Base-by-base conservation (phyloP, 1,140 invertebrate genomes). In the Philopotamus ludificatus region DNA sequence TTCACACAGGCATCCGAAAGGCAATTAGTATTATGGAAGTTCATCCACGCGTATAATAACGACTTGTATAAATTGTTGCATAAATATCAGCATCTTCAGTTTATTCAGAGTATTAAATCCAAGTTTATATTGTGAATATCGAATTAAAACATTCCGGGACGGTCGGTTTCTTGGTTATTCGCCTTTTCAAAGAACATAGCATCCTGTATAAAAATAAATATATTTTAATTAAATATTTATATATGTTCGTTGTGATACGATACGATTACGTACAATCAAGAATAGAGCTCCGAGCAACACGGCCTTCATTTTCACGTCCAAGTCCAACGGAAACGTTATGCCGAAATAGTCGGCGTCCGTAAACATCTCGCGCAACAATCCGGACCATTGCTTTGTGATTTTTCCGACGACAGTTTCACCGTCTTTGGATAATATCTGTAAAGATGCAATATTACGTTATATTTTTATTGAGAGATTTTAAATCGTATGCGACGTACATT, bases 261-360 rank as follows among this genome's bases (percentile, higher is more conserved):
- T 4, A 20, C 67, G 1, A 45, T 55, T 66, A 82, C 86, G 84
- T 78, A 89, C 88, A 73, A 89, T 87, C n/a, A 90, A 75, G 72
- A 90, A 83, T 70, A 82, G 84, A 4, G 90, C 89, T 23, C 88
- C 91, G 1, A 94, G 74, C 60, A 93, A 77, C 3, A 90, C 84
- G 0, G 91, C 90, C 74, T 94, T 95, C 74, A 92, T 88, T 70
- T 86, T 86, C 8, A 92, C 89, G 72, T 92, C 89, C 64, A 94
- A 77, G 74, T 93, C 89, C 72, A 88, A 78, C 1, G 91, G 91
- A 75, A 94, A 93, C 2, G 81, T 82, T 16, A 94, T 86, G 44
- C 88, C 89, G 76, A 93, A 93, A 71, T 87, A 85, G 73, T 92
- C 89, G 0, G 88, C 81, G 77, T 91, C 87, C 0, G 89, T 90